Percentiles rank a stretch among this genome's conserved stretches.
phyloP scores from a whole-genome alignment of 2,797 vertebrate genomes.

The Spinus pinus region DNA sequence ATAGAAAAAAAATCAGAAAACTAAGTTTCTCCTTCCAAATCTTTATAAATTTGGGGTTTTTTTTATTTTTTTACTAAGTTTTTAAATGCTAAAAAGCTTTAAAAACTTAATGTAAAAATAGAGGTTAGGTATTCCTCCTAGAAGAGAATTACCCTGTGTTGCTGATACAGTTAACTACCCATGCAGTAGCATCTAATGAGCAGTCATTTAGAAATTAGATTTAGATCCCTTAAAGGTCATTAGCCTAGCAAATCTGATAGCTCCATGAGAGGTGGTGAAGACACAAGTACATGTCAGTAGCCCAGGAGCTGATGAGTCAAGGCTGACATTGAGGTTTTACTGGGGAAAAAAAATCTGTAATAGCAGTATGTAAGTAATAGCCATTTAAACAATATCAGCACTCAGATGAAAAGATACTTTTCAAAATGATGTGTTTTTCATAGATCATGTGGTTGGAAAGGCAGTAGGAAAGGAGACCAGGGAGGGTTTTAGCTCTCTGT shows the following conservation, averaged over 20 bases:
- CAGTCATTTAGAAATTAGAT: constrained; percentile 3
- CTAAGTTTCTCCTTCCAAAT: neutral
- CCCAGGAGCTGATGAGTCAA: neutral
- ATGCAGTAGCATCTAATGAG: neutral
- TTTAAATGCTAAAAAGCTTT: neutral
- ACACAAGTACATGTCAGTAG: neutral
- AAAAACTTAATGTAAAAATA: neutral
- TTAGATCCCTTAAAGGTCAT: neutral
- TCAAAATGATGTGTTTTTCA: neutral
- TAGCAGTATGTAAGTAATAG: neutral
- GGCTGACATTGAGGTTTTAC: neutral
- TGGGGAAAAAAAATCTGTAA: neutral
- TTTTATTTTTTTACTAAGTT: neutral
- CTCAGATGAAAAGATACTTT: neutral
- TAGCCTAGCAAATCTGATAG: neutral
- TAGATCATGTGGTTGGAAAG: neutral
- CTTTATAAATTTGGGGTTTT: neutral
- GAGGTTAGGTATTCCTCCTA: neutral
- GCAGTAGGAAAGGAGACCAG: neutral
- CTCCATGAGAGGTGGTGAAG: neutral
- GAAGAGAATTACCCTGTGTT: neutral
- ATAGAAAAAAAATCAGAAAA: neutral
- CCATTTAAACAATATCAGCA: neutral
- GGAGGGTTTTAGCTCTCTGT: neutral
- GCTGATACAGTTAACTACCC: neutral